Conservation (phyloP, 2,113 vertebrate species). For the Hippocampus zosterae region DNA sequence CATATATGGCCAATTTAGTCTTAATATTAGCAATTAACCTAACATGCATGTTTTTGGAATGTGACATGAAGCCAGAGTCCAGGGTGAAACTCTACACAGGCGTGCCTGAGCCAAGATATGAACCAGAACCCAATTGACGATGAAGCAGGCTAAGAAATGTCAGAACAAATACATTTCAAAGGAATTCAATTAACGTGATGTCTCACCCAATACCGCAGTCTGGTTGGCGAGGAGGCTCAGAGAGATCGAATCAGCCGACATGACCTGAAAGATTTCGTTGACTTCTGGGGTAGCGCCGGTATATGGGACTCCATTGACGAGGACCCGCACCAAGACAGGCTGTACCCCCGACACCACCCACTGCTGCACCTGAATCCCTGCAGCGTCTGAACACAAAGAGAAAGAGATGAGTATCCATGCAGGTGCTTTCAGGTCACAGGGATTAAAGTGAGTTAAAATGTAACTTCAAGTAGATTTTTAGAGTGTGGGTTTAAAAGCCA, state of each 20-base stretch:
- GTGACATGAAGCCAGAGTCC: neutral
- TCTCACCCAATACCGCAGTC: neutral
- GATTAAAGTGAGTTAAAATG: neutral
- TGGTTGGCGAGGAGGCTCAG: neutral
- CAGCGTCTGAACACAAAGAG: neutral
- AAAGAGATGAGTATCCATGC: neutral
- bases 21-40: neutral
- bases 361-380: constrained; percentile 1
- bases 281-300: neutral
- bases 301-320: neutral
- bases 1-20: neutral
- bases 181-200: neutral
- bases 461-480: neutral
- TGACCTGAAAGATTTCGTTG: neutral
- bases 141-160: neutral
- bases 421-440: neutral
- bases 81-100: neutral
- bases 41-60: neutral
- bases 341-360: neutral
- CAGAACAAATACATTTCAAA: neutral
- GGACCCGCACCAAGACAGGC: neutral
- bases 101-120: neutral
- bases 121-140: neutral
- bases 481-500: neutral
- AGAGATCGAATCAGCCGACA: neutral